Conservation (phyloP, 2,888 invertebrate genomes). For the Hedya salicella region DNA sequence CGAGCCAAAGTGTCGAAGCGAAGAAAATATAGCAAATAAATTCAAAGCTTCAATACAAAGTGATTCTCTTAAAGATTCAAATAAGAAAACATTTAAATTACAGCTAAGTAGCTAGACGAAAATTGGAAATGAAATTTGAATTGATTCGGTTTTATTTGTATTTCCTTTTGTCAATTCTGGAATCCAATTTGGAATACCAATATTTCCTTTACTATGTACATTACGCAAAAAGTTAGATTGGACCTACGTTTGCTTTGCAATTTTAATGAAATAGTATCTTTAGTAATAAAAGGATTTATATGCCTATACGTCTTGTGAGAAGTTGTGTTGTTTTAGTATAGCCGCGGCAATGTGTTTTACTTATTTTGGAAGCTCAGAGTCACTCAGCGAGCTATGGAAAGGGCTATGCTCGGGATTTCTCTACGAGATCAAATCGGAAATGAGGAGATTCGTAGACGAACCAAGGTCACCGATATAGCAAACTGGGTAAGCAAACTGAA, state of each 20-base stretch:
- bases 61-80: not conserved
- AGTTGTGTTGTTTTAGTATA: not conserved
- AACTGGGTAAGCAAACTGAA: too few relatives aligned
- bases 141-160: slow-evolving; percentile 32
- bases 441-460: too few relatives aligned
- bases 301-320: not conserved
- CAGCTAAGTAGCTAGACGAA: not conserved
- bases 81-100: slow-evolving; percentile 13
- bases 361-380: not conserved
- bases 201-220: slow-evolving; percentile 24
- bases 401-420: too few relatives aligned
- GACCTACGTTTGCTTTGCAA: not conserved
- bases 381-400: too few relatives aligned
- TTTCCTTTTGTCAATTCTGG: slow-evolving; percentile 33
- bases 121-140: slow-evolving; percentile 30
- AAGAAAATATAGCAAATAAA: not conserved
- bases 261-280: not conserved
- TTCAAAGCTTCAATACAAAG: not conserved
- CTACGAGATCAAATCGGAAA: too few relatives aligned
- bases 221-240: slow-evolving; percentile 31
- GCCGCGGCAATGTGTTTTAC: not conserved
- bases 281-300: not conserved
- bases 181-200: slow-evolving; percentile 32
- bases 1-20: too few relatives aligned
- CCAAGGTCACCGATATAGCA: too few relatives aligned